These are phyloP conservation scores for Adelosebastes latens DNA, from an alignment of 2,797 vertebrate genomes.

Conservation along the genomic window DNA sequence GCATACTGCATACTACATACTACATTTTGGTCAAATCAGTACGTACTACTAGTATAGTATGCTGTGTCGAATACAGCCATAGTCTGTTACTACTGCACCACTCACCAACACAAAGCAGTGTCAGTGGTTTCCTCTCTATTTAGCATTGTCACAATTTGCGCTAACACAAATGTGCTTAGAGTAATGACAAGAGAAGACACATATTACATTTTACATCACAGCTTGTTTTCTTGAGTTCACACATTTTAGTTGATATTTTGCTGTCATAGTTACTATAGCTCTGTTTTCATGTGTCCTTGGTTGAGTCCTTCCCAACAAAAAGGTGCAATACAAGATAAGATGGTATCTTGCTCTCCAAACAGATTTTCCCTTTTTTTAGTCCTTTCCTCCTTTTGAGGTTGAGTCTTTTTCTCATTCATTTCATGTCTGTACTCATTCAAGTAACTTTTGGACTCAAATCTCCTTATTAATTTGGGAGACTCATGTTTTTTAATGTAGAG, in stretches of 20 bases:
- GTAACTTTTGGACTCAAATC: neutral
- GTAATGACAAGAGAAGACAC: neutral
- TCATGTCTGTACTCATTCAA: neutral
- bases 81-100: neutral
- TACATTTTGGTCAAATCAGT: no score
- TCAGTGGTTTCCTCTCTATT: neutral
- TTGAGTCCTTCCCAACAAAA: neutral
- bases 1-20: no score
- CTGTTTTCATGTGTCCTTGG: neutral
- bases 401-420: neutral
- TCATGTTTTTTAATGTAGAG: neutral
- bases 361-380: neutral
- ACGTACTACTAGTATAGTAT: no score
- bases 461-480: neutral
- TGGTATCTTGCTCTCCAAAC: neutral
- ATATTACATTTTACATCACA: neutral
- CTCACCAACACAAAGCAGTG: neutral
- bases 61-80: no score
- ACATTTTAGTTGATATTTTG: neutral
- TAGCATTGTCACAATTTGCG: neutral
- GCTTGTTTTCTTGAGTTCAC: neutral
- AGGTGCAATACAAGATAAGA: neutral
- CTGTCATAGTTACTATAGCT: neutral
- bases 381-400: neutral
- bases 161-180: neutral